Evolutionary conservation across 1,140 invertebrate species (phyloP).

Genomic region (Pogonognathellus flavescens): DNA sequence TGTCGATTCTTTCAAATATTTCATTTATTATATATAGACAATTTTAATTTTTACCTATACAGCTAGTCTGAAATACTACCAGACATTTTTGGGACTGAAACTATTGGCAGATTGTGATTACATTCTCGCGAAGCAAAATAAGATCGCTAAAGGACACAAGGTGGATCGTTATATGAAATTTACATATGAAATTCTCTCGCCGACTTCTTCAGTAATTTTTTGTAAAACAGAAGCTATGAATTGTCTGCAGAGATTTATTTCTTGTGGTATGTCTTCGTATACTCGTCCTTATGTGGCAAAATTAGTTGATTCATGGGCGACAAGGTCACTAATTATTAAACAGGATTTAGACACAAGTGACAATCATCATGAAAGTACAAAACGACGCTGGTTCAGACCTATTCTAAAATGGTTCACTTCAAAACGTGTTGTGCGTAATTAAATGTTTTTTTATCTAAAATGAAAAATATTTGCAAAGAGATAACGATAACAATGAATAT

Average conservation of each 20-base stretch:
- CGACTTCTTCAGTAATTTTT: neutral
- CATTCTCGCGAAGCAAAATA: conserved; percentile 9
- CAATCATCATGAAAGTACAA: neutral
- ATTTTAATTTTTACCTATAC: neutral
- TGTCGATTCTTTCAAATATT: too few species aligned
- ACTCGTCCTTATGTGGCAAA: neutral
- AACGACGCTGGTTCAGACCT: neutral
- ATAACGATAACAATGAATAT: neutral
- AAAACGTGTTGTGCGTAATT: neutral
- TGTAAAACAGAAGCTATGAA: conserved; percentile 29
- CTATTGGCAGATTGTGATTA: conserved; percentile 6
- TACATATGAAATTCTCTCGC: neutral
- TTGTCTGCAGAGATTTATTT: conserved; percentile 3
- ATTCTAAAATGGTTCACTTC: neutral
- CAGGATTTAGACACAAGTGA: neutral
- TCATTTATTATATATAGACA: too few species aligned
- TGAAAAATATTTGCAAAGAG: neutral
- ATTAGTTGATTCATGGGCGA: conserved; percentile 1
- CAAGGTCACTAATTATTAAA: neutral
- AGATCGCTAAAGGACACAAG: neutral
- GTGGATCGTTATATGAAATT: neutral
- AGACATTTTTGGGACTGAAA: conserved; percentile 4
- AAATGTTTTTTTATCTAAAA: neutral
- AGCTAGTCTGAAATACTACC: conserved; percentile 4
- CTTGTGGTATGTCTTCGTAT: neutral